Evolutionary conservation across 2,113 vertebrate genomes (phyloP), one percentile per base, ranked within the genome.

Genomic region (Podilymbus podiceps): DNA sequence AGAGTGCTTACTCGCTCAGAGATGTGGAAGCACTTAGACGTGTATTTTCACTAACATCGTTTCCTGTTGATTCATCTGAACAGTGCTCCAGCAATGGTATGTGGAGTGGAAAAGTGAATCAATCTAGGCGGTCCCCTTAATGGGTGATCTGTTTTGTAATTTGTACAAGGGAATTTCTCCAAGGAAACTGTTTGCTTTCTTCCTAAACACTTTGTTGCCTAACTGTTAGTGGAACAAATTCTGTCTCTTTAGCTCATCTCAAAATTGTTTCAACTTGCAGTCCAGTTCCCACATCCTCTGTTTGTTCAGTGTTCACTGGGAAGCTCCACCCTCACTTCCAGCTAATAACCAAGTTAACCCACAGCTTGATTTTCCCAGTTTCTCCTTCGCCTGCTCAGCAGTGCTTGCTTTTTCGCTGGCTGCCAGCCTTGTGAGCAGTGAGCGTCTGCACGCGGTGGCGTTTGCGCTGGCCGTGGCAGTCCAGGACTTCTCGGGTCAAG

Each of bases 281-380:
- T 33, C 38, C 23, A 9, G 35, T 96, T 63, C 85, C 88, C 90
- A 86, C 95, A 89, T 94, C 88, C 88, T 94, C 73, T 71, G 90
- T 59, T 92, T 73, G 92, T 59, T 81, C 50, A 66, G 79, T 31
- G 5, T 31, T 93, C 68, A 79, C 76, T 74, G 89, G 78, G 50
- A 95, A 77, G 91, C 90, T 94, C 85, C 92, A 58, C 93, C 96
- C 92, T 97, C 94, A 88, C 93, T 73, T 95, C 82, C 93, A 95
- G 88, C 78, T 85, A 40, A 68, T 95, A 89, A 81, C 75, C 69
- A 33, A 8, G 4, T 72, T 85, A 79, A 35, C 56, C 88, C 52
- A 1, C 63, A 56, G 73, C 50, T 68, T 17, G 35, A 24, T 85
- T 96, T 85, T 64, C 72, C 94, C 83, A 73, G 55, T 84, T 77